These are phyloP conservation scores for Drosophila trapezifrons DNA, from an alignment of 1,140 invertebrate species.

Conservation along the genomic window DNA sequence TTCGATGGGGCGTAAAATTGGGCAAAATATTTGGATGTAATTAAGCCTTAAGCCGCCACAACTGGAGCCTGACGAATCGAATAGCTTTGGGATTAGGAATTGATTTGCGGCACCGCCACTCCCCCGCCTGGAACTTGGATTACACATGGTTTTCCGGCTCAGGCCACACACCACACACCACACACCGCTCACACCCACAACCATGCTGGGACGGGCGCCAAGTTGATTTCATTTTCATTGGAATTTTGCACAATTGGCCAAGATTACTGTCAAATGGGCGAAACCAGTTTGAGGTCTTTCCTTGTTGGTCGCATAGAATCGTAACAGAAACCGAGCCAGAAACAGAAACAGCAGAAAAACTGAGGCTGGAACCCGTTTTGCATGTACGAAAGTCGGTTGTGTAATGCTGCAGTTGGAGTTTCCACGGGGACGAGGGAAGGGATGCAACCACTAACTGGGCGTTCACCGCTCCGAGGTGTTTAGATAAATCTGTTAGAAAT, in stretches of 20 bases:
- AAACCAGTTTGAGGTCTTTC: conserved; percentile 73
- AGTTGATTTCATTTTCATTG: conserved; percentile 71
- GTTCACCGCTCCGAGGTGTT: conserved; percentile 65
- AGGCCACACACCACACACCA: conserved; percentile 3
- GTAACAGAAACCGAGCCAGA: conserved; percentile 28
- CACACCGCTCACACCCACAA: conserved; percentile 1
- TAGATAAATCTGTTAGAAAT: conserved; percentile 73
- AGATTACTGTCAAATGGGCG: conserved; percentile 47
- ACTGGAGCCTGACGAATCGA: conserved; percentile 50
- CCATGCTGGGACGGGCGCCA: conserved; percentile 21
- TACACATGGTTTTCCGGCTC: conserved; percentile 47
- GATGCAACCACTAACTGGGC: conserved; percentile 40
- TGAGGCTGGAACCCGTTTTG: conserved; percentile 46
- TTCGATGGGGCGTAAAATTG: conserved; percentile 60
- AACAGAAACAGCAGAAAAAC: conserved; percentile 25
- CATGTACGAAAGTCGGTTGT: conserved; percentile 63
- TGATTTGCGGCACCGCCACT: conserved; percentile 27
- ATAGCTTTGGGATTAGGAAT: conserved; percentile 24
- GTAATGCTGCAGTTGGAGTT: conserved; percentile 47
- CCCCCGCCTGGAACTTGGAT: conserved; percentile 20
- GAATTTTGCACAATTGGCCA: conserved; percentile 76
- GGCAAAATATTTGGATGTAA: conserved; percentile 57
- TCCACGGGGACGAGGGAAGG: not conserved
- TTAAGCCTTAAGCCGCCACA: conserved; percentile 47
- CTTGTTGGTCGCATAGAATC: conserved; percentile 75